Base-by-base conservation (phyloP, 2,888 invertebrate genomes). In the Hydropsyche betteni region DNA sequence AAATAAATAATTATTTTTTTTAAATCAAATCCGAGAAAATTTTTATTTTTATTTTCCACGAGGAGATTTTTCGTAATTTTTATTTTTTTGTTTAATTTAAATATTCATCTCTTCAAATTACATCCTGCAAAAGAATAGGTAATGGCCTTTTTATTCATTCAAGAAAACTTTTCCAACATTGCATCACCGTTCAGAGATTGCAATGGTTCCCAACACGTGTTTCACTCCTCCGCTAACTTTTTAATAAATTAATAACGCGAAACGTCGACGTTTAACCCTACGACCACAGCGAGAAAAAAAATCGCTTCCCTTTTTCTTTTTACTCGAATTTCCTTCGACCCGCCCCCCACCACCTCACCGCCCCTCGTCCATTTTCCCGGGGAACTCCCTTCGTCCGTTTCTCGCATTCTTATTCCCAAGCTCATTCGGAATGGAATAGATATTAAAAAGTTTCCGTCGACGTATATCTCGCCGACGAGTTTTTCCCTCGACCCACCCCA, bases 371-470 rank as follows among this genome's bases (percentile, higher is more conserved):
- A 70, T 33, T 44, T 52, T 24, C 72, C 38, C 24, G 58, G 24
- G 24, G 44, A 16, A 51, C 6, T 38, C 12, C 10, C 34, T 36
- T 44, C 24, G 34, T 69, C 69, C 38, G n/a, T 72, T 71, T 69
- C 44, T 34, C 74, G 76, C 75, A 78, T 78, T 78, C 77, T 78
- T 78, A 77, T 85, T 85, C 86, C 87, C 86, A 86, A 86, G 86
- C 86, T 86, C 86, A 86, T 87, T 87, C 87, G 86, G 87, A 87
- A 87, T 87, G 86, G 87, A 86, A 87, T 86, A 86, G 86, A 87
- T 88, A 88, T 87, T 87, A 88, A 87, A 87, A 87, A 85, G 86
- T 85, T 86, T 83, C 34, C 85, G 85, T 85, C 84, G 84, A 85
- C 84, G 84, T 61, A 24, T 24, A 50, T 74, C 68, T 74, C 38